phyloP scores from a whole-genome alignment of 2,888 invertebrate species.

The Ophion costatus region DNA sequence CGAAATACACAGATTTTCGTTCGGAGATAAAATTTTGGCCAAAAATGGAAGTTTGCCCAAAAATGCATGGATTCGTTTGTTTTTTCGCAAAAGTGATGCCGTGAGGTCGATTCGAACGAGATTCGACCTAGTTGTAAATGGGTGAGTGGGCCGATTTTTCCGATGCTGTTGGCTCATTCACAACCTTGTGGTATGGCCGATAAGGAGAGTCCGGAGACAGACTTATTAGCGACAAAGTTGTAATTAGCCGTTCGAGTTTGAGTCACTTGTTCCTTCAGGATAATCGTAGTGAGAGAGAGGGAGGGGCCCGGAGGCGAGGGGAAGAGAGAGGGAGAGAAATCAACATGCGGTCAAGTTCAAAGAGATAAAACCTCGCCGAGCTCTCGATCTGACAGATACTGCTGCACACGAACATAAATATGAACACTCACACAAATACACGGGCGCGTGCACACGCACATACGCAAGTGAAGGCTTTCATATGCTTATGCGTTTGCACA shows the following conservation, averaged over 20 bases:
- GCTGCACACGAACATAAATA: not conserved
- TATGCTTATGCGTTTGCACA: too few species aligned
- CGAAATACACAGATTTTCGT: not conserved
- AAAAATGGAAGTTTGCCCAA: conserved; percentile 6
- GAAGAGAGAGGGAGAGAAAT: conserved; percentile 22
- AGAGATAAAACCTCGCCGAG: conserved; percentile 45
- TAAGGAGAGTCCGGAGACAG: conserved; percentile 24
- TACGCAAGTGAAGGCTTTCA: not conserved
- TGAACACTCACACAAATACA: not conserved
- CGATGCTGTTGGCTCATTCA: conserved; percentile 46
- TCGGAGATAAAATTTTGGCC: not conserved
- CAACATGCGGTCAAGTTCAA: conserved; percentile 60
- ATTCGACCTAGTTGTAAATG: conserved; percentile 82
- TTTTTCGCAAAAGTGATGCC: conserved; percentile 14
- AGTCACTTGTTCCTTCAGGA: conserved; percentile 17
- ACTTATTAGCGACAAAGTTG: conserved; percentile 63
- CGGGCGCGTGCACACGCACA: not conserved
- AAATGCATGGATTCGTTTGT: conserved; percentile 41
- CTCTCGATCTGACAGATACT: conserved; percentile 44
- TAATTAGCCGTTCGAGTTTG: conserved; percentile 60
- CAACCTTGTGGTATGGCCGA: conserved; percentile 2
- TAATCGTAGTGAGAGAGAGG: conserved; percentile 15
- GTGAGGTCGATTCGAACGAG: conserved; percentile 50
- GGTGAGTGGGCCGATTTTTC: conserved; percentile 80
- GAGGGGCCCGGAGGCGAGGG: conserved; percentile 11